Evolutionary conservation across 2,888 invertebrate genomes (phyloP), one percentile per base, ranked within the genome.

Genomic region (Athalia circularis): DNA sequence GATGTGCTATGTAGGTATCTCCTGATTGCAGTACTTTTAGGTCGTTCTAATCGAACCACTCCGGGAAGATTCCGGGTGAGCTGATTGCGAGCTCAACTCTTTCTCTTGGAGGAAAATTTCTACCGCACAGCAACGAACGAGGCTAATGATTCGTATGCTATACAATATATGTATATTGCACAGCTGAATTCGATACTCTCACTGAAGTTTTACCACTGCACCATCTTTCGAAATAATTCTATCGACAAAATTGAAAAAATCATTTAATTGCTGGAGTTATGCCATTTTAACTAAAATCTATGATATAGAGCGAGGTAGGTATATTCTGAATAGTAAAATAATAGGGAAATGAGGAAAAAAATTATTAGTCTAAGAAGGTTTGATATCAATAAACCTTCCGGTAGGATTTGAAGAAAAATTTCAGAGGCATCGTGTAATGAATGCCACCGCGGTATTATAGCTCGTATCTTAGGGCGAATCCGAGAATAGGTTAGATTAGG

Each of bases 401-500:
- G 43, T 57, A 57, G 72, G 45, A 59, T 72, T 72, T 5, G 47
- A 45, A 47, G 13, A 48, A 8, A 59, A 59, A 59, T 72, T 72
- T 11, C 47, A 13, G 13, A 72, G 8, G 13, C 45, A 59, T 57
- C 59, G 7, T 9, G 59, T 72, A 72, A 72, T 47, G 72, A 72
- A 72, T 57, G 47, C 47, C 57, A 47, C 52, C 15, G 59, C 54
- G 7, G 7, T n/a, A 29, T 29, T 29, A 29, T 29, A 29, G 29
- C 29, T 29, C 29, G 72, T 62, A 52, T 78, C 52, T 62, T 29
- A 54, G 43, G 74, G 61, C 13, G 50, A 78, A 78, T 74, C 57
- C 64, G 72, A 78, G 78, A 78, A 78, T 78, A 74, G 78, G 78
- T 78, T 78, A 64, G 78, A 78, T 78, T 78, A 78, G 78, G 78